A percentile compares a stretch with the other conserved stretches of the same genome.
Evolutionary conservation across 2,113 vertebrate genomes (phyloP).

Genomic region (Eretmochelys imbricata): DNA sequence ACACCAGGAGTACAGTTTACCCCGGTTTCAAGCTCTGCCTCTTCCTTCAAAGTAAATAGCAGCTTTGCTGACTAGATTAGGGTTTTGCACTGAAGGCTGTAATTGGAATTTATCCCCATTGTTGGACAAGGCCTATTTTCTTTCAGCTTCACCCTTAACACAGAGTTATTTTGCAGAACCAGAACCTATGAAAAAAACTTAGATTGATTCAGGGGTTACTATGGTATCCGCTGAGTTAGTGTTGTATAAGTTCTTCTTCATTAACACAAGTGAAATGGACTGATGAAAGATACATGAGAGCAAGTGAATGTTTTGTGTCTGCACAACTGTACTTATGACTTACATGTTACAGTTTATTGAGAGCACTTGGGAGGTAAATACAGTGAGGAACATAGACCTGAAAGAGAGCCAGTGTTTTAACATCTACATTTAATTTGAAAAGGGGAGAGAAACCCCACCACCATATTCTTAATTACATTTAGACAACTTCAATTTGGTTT

Average conservation of each 20-base stretch:
- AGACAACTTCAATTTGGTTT: not conserved
- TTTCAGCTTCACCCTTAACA: not conserved
- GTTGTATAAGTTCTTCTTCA: not conserved
- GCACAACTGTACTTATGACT: not conserved
- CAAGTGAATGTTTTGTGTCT: not conserved
- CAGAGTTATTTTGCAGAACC: not conserved
- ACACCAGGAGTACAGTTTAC: not conserved
- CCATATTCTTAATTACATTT: not conserved
- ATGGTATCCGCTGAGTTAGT: not conserved
- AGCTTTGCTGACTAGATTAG: not conserved
- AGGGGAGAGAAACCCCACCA: not conserved
- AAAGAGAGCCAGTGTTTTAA: not conserved
- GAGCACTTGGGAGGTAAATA: not conserved
- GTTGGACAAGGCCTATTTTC: not conserved
- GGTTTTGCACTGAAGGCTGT: not conserved
- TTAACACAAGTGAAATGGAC: not conserved
- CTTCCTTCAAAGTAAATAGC: not conserved
- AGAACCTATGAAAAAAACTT: not conserved
- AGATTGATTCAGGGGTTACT: not conserved
- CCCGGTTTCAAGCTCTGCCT: not conserved
- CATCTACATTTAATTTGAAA: not conserved
- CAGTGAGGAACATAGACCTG: not conserved
- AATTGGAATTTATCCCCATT: not conserved
- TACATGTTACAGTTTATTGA: not conserved
- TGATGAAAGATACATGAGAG: conserved; percentile 14